Conservation (phyloP, 2,113 vertebrate species). For the Oxygymnocypris stewartii region DNA sequence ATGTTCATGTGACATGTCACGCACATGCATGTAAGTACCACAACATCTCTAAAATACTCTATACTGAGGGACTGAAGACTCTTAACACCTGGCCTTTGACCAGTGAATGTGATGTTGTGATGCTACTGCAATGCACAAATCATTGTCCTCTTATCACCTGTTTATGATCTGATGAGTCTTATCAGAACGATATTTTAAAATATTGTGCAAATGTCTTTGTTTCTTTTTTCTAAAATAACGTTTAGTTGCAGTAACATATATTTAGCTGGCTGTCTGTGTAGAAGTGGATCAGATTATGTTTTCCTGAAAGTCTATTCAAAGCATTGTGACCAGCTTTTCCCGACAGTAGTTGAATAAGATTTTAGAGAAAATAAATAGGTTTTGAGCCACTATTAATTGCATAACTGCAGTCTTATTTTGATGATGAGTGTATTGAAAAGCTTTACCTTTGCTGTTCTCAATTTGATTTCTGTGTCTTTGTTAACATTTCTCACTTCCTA, state of each 20-base stretch:
- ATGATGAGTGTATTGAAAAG: neutral
- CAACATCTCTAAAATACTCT: neutral
- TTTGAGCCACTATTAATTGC: no score
- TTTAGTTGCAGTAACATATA: neutral
- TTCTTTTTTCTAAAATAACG: neutral
- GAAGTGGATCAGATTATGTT: no score
- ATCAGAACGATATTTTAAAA: neutral
- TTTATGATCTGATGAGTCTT: slow-evolving; percentile 2
- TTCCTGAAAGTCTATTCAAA: no score
- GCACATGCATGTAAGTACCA: neutral
- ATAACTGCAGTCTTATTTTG: no score
- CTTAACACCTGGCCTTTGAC: neutral
- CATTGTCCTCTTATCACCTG: neutral
- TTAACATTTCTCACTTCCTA: no score
- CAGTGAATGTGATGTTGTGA: neutral
- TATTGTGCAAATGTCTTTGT: neutral
- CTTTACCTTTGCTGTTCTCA: neutral
- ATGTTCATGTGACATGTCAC: neutral
- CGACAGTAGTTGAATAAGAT: no score
- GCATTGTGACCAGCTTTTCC: no score
- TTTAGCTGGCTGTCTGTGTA: neutral
- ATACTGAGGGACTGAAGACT: neutral
- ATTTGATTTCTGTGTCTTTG: no score
- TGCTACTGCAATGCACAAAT: neutral
- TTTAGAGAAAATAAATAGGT: no score